Percentiles rank a stretch among this genome's conserved stretches.
These are phyloP conservation scores for Drosophila subpulchrella DNA, from an alignment of 1,140 invertebrate genomes.

Conservation along the genomic window DNA sequence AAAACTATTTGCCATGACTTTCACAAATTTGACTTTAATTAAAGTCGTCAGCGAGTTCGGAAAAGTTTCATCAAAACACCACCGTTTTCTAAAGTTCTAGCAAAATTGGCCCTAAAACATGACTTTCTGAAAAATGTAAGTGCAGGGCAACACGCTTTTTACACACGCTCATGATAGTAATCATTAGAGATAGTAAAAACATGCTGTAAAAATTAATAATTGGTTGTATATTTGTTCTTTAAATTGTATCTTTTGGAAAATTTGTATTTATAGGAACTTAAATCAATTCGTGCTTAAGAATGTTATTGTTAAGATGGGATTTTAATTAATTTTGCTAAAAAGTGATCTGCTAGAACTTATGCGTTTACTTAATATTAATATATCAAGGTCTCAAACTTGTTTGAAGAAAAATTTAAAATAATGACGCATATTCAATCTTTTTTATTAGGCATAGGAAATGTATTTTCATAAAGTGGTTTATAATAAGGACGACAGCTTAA, in stretches of 20 bases:
- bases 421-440: too few relatives aligned
- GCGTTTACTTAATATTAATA: neutral
- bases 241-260: neutral
- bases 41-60: constrained; percentile 19
- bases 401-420: too few relatives aligned
- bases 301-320: too few relatives aligned
- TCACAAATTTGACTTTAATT: constrained; percentile 34
- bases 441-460: too few relatives aligned
- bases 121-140: constrained; percentile 5
- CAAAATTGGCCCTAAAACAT: neutral
- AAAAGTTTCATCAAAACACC: constrained; percentile 14
- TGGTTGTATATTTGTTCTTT: neutral
- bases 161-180: neutral
- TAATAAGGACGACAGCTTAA: neutral
- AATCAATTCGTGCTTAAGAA: too few relatives aligned
- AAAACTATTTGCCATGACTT: constrained; percentile 21
- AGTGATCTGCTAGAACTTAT: too few relatives aligned
- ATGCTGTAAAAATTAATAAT: too few relatives aligned
- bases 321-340: too few relatives aligned
- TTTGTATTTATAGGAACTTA: too few relatives aligned
- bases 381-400: too few relatives aligned
- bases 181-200: neutral
- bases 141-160: neutral
- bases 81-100: constrained; percentile 8
- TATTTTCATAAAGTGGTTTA: neutral